phyloP scores from a whole-genome alignment of 2,797 vertebrate species.

The Cossypha polioptera region DNA sequence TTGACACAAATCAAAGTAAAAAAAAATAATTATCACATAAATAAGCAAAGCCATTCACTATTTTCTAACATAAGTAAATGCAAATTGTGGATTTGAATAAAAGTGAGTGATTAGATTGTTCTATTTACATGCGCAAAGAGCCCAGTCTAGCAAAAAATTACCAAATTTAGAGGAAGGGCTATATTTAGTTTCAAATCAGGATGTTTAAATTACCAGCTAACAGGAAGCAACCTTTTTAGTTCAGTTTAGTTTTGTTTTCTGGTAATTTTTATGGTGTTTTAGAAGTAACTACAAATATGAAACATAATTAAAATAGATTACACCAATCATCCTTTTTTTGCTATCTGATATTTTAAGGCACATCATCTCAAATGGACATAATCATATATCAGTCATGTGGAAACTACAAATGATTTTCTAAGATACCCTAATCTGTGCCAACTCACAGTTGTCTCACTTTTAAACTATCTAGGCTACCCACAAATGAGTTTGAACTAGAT shows the following conservation, averaged over 20 bases:
- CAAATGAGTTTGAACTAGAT: not conserved
- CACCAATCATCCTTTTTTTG: not conserved
- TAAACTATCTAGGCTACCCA: not conserved
- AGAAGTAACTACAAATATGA: constrained; percentile 38
- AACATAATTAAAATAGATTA: constrained; percentile 36
- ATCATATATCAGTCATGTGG: not conserved
- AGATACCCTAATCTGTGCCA: not conserved
- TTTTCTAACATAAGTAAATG: constrained; percentile 54
- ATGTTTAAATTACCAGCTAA: constrained; percentile 42
- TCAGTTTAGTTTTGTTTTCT: constrained; percentile 29
- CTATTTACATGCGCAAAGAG: constrained; percentile 17
- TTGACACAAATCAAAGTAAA: constrained; percentile 32
- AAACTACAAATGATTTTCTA: not conserved
- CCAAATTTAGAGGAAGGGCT: constrained; percentile 35
- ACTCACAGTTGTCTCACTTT: not conserved
- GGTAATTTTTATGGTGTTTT: constrained; percentile 3
- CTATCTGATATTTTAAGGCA: constrained; percentile 22
- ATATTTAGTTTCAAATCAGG: constrained; percentile 55
- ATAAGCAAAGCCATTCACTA: constrained; percentile 42
- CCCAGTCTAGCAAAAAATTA: constrained; percentile 39
- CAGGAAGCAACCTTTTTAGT: constrained; percentile 45
- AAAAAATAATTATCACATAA: constrained; percentile 44
- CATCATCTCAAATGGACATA: not conserved
- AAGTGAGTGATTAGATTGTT: constrained; percentile 14
- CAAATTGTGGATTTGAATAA: constrained; percentile 51